Evolutionary conservation across 92 coral and sea anemone species (phyloP), one percentile per base, ranked within the genome.

Genomic region (Phenganax subtilis): DNA sequence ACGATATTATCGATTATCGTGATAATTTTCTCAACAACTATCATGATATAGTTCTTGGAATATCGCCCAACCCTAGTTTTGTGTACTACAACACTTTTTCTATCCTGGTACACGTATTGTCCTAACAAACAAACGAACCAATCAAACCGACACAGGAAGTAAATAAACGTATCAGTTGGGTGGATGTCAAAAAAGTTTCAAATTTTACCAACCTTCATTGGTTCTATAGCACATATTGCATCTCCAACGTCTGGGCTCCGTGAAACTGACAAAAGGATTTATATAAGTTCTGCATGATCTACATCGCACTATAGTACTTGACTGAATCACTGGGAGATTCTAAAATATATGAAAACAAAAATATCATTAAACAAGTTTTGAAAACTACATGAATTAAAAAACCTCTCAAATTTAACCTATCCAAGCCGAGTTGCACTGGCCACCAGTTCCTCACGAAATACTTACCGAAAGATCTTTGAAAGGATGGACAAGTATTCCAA

Each of bases 251-350:
- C 97, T 88, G 2, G 92, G 51, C 65, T 94, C 98, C 9, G 91
- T 86, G 62, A 94, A 94, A n/a, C 97, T 92, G 37, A 94, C 97
- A 94, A 94, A 94, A 37, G 98, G 98, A 83, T 94, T 94, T 76
- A 94, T 94, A 71, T 94, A 94, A 3, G 98, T 94, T 87, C 98
- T 91, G 84, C 98, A 94, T 68, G 98, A 94, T 64, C 98, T 89
- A 72, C 98, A 94, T 83, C 98, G 90, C 71, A 96, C 92, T 53
- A 94, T 94, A 81, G 92, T 88, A 17, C 96, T 90, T 51, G 98
- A 94, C 83, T 94, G 98, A 61, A 94, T 94, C 11, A 94, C 98
- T 55, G 98, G 92, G 62, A 94, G 89, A 83, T 89, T 92, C 98
- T 94, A 87, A 54, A 63, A 14, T 52, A 79, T 14, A 85, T 54